These are phyloP conservation scores for Nymphalis polychloros DNA, from an alignment of 2,888 invertebrate species.

Conservation along the genomic window DNA sequence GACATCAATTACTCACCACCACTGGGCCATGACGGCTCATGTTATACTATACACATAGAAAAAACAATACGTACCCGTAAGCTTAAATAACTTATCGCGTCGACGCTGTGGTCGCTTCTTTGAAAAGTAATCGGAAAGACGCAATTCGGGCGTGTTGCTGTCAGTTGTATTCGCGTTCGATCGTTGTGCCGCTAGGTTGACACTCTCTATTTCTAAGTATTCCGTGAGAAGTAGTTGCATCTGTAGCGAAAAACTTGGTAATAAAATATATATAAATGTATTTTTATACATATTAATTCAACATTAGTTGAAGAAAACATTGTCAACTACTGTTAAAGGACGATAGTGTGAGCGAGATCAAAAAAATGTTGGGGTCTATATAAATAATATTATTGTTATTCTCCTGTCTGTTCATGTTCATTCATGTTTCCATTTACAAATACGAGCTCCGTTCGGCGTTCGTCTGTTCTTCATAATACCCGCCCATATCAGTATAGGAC, in stretches of 20 bases:
- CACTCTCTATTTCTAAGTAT: constrained; percentile 93
- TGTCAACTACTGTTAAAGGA: too few relatives aligned
- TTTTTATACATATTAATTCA: too few relatives aligned
- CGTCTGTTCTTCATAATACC: too few relatives aligned
- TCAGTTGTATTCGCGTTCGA: constrained; percentile 12
- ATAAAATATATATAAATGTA: too few relatives aligned
- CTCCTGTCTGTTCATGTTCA: too few relatives aligned
- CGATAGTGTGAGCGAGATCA: neutral
- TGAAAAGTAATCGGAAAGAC: constrained; percentile 67
- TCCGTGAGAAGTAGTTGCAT: constrained; percentile 91
- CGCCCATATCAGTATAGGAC: too few relatives aligned
- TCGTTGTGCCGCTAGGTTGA: constrained; percentile 82
- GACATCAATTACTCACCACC: too few relatives aligned
- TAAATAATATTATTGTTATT: too few relatives aligned
- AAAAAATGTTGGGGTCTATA: too few relatives aligned
- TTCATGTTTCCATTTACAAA: too few relatives aligned
- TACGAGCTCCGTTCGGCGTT: too few relatives aligned
- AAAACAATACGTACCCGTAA: constrained; percentile 52
- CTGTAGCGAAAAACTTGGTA: constrained; percentile 67
- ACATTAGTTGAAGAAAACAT: too few relatives aligned
- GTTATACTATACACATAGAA: neutral
- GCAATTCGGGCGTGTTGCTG: constrained; percentile 44
- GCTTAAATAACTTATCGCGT: constrained; percentile 59
- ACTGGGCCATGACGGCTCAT: neutral
- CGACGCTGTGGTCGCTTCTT: constrained; percentile 61